Evolutionary conservation across 2,113 vertebrate genomes (phyloP).

Genomic region (Gobio gobio): DNA sequence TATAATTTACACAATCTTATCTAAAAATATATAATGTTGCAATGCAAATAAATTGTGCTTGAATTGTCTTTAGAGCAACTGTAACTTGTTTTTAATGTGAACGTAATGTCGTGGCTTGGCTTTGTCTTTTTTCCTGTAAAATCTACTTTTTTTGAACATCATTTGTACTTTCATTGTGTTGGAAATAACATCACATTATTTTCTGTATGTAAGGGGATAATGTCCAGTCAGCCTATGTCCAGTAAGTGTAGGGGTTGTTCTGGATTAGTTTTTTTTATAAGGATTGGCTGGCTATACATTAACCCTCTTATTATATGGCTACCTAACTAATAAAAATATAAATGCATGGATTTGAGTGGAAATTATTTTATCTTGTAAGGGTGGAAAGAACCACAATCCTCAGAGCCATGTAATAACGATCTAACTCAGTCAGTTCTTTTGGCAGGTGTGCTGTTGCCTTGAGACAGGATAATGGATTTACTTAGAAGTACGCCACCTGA

Average conservation of each 20-base stretch:
- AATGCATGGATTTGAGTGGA: not conserved
- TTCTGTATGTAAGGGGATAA: conserved; percentile 11
- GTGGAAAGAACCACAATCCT: not conserved
- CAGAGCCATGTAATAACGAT: not conserved
- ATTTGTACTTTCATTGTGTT: not conserved
- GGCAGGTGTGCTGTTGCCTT: not conserved
- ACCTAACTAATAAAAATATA: conserved; percentile 14
- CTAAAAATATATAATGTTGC: conserved; percentile 13
- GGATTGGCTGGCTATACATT: not conserved
- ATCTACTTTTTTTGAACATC: not conserved
- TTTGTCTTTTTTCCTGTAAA: not conserved
- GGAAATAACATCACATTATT: not conserved
- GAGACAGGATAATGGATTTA: not conserved
- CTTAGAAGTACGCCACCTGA: not conserved
- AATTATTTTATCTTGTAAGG: not conserved
- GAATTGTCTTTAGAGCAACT: not conserved
- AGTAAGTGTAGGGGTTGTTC: not conserved
- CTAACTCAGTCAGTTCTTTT: not conserved
- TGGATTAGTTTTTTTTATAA: not conserved
- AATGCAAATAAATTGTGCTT: conserved; percentile 1
- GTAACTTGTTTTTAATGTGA: conserved; percentile 18
- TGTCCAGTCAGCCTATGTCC: not conserved
- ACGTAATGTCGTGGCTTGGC: not conserved
- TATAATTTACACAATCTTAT: not conserved
- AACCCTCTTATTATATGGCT: not conserved